These are phyloP conservation scores for Sarcophaga variegata DNA, from an alignment of 2,888 invertebrate species.

Conservation along the genomic window DNA sequence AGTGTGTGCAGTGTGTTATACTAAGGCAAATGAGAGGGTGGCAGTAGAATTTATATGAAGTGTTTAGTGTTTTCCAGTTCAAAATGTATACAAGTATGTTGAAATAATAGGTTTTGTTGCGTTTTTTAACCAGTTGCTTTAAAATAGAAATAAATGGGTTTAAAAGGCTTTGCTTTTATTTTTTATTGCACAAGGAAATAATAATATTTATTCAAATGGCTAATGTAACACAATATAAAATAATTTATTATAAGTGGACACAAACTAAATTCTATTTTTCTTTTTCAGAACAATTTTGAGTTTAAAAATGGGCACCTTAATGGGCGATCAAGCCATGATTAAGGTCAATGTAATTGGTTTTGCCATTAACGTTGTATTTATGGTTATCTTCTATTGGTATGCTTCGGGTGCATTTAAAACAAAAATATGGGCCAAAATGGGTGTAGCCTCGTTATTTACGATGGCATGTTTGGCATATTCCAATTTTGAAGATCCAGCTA, in stretches of 20 bases:
- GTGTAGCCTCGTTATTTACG: slow-evolving; percentile 84
- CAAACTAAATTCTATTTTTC: slow-evolving; percentile 14
- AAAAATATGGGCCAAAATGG: slow-evolving; percentile 84
- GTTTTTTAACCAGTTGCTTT: too few species aligned
- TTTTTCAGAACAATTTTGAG: slow-evolving; percentile 86
- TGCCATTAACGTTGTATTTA: slow-evolving; percentile 86
- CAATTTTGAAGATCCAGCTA: slow-evolving; percentile 85
- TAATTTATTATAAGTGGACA: too few species aligned
- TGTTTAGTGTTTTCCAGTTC: background rate
- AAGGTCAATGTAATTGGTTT: slow-evolving; percentile 90
- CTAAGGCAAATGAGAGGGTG: background rate
- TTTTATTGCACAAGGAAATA: too few species aligned
- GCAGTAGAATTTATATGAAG: background rate
- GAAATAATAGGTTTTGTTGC: too few species aligned
- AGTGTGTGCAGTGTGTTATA: too few species aligned
- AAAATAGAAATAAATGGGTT: too few species aligned
- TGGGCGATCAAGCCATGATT: slow-evolving; percentile 89
- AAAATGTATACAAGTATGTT: background rate
- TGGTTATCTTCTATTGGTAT: slow-evolving; percentile 86
- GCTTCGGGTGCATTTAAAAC: slow-evolving; percentile 83
- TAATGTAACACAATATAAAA: too few species aligned
- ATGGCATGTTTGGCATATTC: slow-evolving; percentile 86
- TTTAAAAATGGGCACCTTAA: slow-evolving; percentile 88
- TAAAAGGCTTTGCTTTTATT: too few species aligned
- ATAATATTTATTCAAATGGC: too few species aligned